phyloP scores from a whole-genome alignment of 2,888 invertebrate species.

The Neoaliturus tenellus region DNA sequence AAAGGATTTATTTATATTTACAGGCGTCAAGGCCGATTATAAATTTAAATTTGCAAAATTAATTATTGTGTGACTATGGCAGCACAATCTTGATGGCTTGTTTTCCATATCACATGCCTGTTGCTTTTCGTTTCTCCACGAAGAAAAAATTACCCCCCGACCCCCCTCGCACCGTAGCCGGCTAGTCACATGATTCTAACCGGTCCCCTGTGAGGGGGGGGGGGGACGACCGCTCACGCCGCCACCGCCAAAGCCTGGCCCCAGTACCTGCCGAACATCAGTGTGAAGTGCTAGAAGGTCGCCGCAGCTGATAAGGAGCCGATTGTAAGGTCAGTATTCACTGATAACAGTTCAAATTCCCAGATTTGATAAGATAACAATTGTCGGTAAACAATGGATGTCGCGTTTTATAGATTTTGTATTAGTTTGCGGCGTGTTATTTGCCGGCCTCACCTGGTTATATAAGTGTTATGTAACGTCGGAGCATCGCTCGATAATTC shows the following conservation, averaged over 20 bases:
- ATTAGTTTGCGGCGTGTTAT: neutral
- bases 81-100: too few relatives aligned
- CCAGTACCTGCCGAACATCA: neutral
- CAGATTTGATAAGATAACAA: neutral
- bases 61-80: too few relatives aligned
- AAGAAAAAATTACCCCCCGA: neutral
- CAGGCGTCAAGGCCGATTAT: too few relatives aligned
- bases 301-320: neutral
- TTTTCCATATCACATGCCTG: neutral
- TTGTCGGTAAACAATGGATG: neutral
- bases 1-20: too few relatives aligned
- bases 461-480: slow-evolving; percentile 20
- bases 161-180: neutral
- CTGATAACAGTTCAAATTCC: neutral
- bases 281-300: neutral
- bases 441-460: neutral
- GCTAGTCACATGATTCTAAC: neutral
- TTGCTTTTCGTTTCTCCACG: neutral
- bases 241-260: neutral
- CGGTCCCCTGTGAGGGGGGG: neutral
- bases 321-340: neutral
- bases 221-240: neutral
- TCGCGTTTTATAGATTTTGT: neutral
- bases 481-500: slow-evolving; percentile 4
- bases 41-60: too few relatives aligned